Percentiles rank a stretch among this genome's conserved stretches.
phyloP scores from a whole-genome alignment of 2,113 vertebrate genomes.

The Galemys pyrenaicus region DNA sequence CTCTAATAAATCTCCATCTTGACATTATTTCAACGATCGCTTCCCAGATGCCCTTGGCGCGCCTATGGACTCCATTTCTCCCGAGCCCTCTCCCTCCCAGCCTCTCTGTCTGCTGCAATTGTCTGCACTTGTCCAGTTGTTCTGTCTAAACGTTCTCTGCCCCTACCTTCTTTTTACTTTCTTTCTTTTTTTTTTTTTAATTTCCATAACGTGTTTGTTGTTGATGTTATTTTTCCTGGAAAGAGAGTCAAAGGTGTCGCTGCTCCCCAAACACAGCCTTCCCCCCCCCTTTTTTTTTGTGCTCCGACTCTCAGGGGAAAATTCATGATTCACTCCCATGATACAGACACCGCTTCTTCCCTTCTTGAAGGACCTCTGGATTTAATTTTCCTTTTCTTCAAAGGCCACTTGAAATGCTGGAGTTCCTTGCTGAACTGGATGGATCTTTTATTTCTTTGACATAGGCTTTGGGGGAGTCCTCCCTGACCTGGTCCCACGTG shows the following conservation, averaged over 20 bases:
- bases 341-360: background rate
- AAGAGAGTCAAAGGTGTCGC: slow-evolving; percentile 72
- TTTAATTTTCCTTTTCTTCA: slow-evolving; percentile 37
- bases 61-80: slow-evolving; percentile 61
- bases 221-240: slow-evolving; percentile 58
- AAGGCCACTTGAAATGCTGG: background rate
- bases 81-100: slow-evolving; percentile 64
- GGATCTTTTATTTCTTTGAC: slow-evolving; percentile 32
- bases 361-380: background rate
- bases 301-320: background rate
- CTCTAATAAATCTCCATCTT: slow-evolving; percentile 60
- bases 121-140: background rate
- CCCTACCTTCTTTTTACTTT: slow-evolving; percentile 66
- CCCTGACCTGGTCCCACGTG: background rate
- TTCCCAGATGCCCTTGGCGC: background rate
- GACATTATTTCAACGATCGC: slow-evolving; percentile 74
- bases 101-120: slow-evolving; percentile 60
- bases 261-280: slow-evolving; percentile 11
- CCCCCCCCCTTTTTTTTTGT: background rate
- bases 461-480: background rate
- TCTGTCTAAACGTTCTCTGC: slow-evolving; percentile 58
- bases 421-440: background rate
- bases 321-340: background rate
- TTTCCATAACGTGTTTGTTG: slow-evolving; percentile 75
- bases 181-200: slow-evolving; percentile 49